These are phyloP conservation scores for Rhingia rostrata DNA, from an alignment of 2,888 invertebrate species.

Conservation along the genomic window DNA sequence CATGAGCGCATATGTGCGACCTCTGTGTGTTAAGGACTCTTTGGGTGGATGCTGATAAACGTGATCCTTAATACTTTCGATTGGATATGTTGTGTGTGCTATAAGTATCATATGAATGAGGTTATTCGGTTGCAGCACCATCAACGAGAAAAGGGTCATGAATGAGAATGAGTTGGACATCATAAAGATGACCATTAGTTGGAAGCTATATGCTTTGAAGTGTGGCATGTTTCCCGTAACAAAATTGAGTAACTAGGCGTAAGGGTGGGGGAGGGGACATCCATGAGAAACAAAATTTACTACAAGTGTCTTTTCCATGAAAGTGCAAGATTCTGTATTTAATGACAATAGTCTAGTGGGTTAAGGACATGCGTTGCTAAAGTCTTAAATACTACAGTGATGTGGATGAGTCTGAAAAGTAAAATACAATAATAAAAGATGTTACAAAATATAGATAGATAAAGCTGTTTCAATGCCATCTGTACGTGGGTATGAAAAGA, in stretches of 20 bases:
- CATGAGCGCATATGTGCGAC: slow-evolving; percentile 13
- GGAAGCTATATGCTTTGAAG: slow-evolving; percentile 28
- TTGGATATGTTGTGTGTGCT: slow-evolving; percentile 39
- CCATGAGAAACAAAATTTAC: neutral
- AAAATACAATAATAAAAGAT: too few species aligned
- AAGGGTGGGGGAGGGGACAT: neutral
- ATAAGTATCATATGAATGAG: slow-evolving; percentile 43
- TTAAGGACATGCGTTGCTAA: too few species aligned
- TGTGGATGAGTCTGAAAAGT: too few species aligned
- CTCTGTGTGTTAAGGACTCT: slow-evolving; percentile 42
- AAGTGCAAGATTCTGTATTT: neutral
- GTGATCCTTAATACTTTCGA: slow-evolving; percentile 66
- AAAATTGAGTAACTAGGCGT: neutral
- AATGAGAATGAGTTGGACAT: slow-evolving; percentile 47
- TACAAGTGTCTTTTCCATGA: slow-evolving; percentile 1
- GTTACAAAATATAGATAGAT: too few species aligned
- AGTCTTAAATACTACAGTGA: too few species aligned
- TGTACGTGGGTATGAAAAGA: neutral
- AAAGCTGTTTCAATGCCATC: neutral
- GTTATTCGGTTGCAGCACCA: slow-evolving; percentile 46
- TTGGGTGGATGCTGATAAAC: slow-evolving; percentile 63
- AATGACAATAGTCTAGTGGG: too few species aligned
- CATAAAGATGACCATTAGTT: slow-evolving; percentile 38
- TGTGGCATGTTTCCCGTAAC: slow-evolving; percentile 23
- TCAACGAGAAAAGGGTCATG: slow-evolving; percentile 27